Evolutionary conservation across 2,888 invertebrate species (phyloP).

Genomic region (Zele albiditarsus): DNA sequence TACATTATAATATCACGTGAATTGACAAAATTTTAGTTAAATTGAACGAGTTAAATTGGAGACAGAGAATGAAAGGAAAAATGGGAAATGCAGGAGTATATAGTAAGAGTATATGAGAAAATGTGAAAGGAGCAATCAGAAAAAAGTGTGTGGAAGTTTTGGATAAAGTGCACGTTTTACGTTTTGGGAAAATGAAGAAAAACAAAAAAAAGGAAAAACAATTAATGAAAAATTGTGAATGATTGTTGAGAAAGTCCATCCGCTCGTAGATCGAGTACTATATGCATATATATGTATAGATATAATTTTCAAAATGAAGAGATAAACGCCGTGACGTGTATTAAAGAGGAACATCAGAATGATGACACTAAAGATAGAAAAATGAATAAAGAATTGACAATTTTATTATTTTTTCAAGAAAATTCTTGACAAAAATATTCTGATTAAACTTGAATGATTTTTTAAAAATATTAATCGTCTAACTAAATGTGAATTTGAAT

Average conservation of each 20-base stretch:
- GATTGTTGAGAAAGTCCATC: constrained; percentile 7
- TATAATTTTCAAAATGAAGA: neutral
- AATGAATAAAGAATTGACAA: too few species aligned
- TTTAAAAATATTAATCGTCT: too few species aligned
- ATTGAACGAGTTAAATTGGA: constrained; percentile 18
- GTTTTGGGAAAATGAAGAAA: neutral
- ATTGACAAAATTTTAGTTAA: constrained; percentile 16
- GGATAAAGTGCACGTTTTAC: too few species aligned
- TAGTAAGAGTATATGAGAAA: neutral
- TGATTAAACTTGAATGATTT: too few species aligned
- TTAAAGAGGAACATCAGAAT: neutral
- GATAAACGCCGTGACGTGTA: neutral
- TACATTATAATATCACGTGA: constrained; percentile 10
- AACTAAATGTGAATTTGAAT: too few species aligned
- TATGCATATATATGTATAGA: neutral
- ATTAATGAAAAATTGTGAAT: neutral
- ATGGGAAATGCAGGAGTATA: neutral
- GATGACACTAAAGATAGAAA: too few species aligned
- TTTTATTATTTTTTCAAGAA: too few species aligned
- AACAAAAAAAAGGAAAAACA: neutral
- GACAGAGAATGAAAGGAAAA: neutral
- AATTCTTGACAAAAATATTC: too few species aligned
- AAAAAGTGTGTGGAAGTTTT: neutral
- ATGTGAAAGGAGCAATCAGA: constrained; percentile 9
- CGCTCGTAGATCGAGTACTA: constrained; percentile 4